Conservation (phyloP, 2,113 vertebrate genomes). For the Heptranchias perlo region DNA sequence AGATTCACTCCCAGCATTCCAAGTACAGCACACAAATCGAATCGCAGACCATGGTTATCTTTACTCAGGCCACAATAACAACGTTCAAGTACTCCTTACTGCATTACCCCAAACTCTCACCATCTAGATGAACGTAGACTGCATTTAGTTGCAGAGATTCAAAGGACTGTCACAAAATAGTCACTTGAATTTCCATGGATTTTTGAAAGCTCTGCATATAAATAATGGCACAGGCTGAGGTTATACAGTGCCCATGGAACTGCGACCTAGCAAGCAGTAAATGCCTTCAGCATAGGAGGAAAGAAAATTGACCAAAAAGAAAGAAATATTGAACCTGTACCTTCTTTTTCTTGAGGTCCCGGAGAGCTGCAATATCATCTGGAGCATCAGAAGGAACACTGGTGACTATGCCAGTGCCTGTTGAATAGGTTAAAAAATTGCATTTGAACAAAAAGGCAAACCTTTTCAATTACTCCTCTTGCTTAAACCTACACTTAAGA, state of each 20-base stretch:
- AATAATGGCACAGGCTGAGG: neutral
- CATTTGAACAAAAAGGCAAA: neutral
- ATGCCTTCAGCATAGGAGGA: neutral
- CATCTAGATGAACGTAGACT: neutral
- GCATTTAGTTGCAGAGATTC: neutral
- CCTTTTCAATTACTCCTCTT: neutral
- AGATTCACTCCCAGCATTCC: neutral
- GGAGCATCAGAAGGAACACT: conserved; percentile 96
- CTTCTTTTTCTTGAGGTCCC: conserved; percentile 93
- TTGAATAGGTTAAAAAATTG: neutral
- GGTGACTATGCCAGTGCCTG: conserved; percentile 90
- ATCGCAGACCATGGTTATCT: neutral
- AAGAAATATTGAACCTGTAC: conserved; percentile 51
- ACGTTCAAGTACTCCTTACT: neutral
- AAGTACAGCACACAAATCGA: neutral
- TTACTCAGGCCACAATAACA: neutral
- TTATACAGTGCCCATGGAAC: neutral
- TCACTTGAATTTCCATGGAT: neutral
- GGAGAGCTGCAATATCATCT: conserved; percentile 86
- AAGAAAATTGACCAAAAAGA: neutral
- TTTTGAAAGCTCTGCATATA: neutral
- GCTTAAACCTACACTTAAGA: neutral
- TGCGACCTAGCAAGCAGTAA: neutral
- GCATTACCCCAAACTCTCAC: neutral
- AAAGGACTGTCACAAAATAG: neutral